Evolutionary conservation across 2,888 invertebrate species (phyloP), one percentile per base, ranked within the genome.

Genomic region (Eucera pruinosa): DNA sequence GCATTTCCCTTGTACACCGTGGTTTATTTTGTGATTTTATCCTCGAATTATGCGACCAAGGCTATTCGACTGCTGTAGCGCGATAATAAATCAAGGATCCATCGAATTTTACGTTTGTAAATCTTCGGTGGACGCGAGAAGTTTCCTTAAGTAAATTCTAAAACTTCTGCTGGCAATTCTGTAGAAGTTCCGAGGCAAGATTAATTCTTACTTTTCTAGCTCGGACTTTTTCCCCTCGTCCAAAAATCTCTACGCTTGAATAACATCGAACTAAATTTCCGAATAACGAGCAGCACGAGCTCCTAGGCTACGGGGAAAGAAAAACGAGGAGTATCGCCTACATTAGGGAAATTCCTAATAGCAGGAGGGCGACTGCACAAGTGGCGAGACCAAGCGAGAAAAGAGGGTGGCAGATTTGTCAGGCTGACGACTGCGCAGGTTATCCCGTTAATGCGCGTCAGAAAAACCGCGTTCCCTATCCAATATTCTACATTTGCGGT

Each of bases 371-470:
- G 48, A 60, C 27, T 73, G 76, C 67, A 66, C 69, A 70, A 80
- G 75, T 52, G 71, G 75, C 68, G 70, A 6, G 78, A 68, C 55
- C 62, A 58, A 66, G 68, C 20, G 65, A 15, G 43, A 11, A 76
- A 79, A 65, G 75, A 81, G 77, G 65, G 43, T 55, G 45, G 78
- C 72, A 68, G 75, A 83, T 85, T 86, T 82, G 83, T 85, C 84
- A 83, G 76, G 23, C 75, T 78, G 77, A 83, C 78, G 81, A 82
- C 75, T 76, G 80, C 77, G 67, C 74, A 33, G 80, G 75, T 84
- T 85, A 80, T 83, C 69, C 77, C 57, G 76, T 82, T 83, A 77
- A 84, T 83, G 82, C 58, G 64, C 66, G 75, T 77, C 84, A 80
- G 75, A 83, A 78, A 82, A 80, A 71, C 41, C 50, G 39, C 54